Evolutionary conservation across 2,113 vertebrate species (phyloP), one percentile per base, ranked within the genome.

Genomic region (Capreolus pygargus): DNA sequence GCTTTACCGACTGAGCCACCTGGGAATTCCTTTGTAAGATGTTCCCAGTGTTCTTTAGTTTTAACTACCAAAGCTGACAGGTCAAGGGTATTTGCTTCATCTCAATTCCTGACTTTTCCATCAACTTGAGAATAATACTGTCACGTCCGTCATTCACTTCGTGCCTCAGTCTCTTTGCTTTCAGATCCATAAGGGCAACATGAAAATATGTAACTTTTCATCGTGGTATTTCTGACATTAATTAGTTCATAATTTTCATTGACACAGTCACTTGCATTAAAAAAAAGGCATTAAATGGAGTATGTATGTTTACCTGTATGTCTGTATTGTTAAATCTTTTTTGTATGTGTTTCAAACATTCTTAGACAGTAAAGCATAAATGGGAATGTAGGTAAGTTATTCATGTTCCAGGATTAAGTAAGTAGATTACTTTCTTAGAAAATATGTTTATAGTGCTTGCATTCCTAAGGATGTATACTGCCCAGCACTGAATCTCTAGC

Each of bases 151-250:
- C 33, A 9, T 14, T 47, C 33, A 9, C 9, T 47, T 74, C 28
- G 10, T 6, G 3, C 11, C 67, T 60, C 2, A 0, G 25, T 6
- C 5, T 27, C 85, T 76, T 7, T 0, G 10, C 12, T 78, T 67
- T 50, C 27, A 7, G 2, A 43, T 30, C 15, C 61, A 16, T 19
- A 6, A 19, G 67, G n/a, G 21, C 17, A 7, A 13, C 17, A 2
- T 4, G 74, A 33, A 54, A 55, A 52, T 3, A 36, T 13, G 5
- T 13, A 25, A 1, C 27, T 30, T 16, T 47, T 25, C 47, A 47
- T 1, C 47, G 83, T 1, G 19, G 30, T 10, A 23, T 13, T 76
- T 39, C 91, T 17, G 39, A 27, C 30, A 13, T 13, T 13, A 5
- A 16, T 3, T 55, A 39, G 83, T 76, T 91, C 33, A 21, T 30